Percentiles rank a stretch among this genome's conserved stretches.
phyloP scores from a whole-genome alignment of 2,888 invertebrate genomes.

The Alloplasta piceator region DNA sequence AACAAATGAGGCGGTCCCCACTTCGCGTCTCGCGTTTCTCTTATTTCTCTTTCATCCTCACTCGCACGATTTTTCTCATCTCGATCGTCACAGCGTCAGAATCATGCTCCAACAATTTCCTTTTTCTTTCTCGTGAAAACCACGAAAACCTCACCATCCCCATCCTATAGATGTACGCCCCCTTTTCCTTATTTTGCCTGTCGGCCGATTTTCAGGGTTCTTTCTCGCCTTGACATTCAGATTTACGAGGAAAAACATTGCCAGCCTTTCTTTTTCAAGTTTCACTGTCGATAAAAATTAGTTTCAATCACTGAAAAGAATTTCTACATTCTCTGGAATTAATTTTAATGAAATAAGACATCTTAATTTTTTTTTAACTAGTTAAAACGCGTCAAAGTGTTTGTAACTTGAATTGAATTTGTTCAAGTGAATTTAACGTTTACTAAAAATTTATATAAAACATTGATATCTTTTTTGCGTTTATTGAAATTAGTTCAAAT shows the following conservation, averaged over 20 bases:
- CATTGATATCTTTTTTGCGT: too few species aligned
- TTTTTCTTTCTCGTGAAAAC: conserved; percentile 28
- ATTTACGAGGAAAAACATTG: conserved; percentile 57
- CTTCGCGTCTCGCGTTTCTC: conserved; percentile 29
- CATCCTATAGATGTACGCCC: conserved; percentile 32
- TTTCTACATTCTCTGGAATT: too few species aligned
- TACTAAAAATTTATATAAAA: too few species aligned
- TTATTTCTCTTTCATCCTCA: background rate
- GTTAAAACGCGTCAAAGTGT: too few species aligned
- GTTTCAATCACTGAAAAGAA: too few species aligned
- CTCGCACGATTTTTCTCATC: background rate
- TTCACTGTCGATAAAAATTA: too few species aligned
- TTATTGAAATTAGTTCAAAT: too few species aligned
- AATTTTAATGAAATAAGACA: too few species aligned
- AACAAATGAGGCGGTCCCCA: conserved; percentile 74
- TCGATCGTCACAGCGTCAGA: conserved; percentile 12
- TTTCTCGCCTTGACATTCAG: conserved; percentile 24
- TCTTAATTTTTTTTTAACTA: too few species aligned
- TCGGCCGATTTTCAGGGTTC: conserved; percentile 3
- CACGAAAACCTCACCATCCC: conserved; percentile 34
- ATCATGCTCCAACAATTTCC: background rate
- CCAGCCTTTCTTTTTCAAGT: conserved; percentile 1
- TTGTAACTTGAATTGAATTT: too few species aligned
- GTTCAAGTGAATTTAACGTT: too few species aligned
- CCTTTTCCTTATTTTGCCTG: conserved; percentile 14